Conservation (phyloP, 2,113 vertebrate genomes). For the Gambusia holbrooki region DNA sequence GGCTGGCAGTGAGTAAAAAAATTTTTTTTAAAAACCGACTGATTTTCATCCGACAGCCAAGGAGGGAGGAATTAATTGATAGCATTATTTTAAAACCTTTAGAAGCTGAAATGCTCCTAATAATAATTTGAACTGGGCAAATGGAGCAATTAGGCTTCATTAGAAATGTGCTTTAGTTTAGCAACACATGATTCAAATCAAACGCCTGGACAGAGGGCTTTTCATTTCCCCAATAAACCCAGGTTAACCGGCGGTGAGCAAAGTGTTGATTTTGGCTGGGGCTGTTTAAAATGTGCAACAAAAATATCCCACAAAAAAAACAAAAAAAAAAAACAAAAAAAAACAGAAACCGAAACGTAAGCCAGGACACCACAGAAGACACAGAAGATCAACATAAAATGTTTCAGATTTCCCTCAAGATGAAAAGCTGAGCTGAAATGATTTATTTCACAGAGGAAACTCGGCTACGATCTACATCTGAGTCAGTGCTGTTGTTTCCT, state of each 20-base stretch:
- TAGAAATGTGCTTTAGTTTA: constrained; percentile 9
- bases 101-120: constrained; percentile 13
- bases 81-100: constrained; percentile 17
- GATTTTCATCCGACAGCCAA: constrained; percentile 23
- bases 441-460: constrained; percentile 52
- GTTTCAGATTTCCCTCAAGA: constrained; percentile 13
- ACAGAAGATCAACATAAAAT: constrained; percentile 61
- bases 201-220: background rate
- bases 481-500: constrained; percentile 29
- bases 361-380: constrained; percentile 51
- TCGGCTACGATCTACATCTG: constrained; percentile 22
- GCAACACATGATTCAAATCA: constrained; percentile 12
- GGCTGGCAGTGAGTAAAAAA: background rate
- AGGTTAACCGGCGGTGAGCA: constrained; percentile 3
- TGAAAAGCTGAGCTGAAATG: constrained; percentile 44
- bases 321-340: background rate
- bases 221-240: background rate
- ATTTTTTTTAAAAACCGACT: no score
- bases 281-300: background rate
- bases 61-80: constrained; percentile 20
- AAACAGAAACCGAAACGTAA: constrained; percentile 2
- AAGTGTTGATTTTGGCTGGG: constrained; percentile 18
- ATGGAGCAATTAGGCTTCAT: background rate
- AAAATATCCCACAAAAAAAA: no score
- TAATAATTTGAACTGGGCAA: constrained; percentile 14